Evolutionary conservation across 1,140 invertebrate genomes (phyloP), one percentile per base, ranked within the genome.

Genomic region (Maniola jurtina): DNA sequence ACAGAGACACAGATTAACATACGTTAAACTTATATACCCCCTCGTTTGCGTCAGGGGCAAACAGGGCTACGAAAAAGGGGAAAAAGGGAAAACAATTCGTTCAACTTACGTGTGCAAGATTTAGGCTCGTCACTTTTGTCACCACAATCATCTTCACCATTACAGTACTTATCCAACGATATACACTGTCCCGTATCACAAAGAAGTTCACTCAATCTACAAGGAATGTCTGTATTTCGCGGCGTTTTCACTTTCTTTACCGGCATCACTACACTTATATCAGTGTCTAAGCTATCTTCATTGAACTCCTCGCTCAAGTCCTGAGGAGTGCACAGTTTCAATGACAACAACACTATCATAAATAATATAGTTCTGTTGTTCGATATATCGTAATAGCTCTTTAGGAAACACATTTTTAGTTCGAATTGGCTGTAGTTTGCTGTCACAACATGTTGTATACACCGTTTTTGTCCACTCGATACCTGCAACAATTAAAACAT

Each of bases 71-170:
- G 5, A n/a, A 11, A 13, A 13, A n/a, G 42, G 6, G 13, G 5
- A 16, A 5, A 16, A 16, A 9, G 8, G 1, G 6, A 25, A 16
- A 16, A 16, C 7, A 52, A 64, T 16, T 59, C 15, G 25, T 9
- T 6, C n/a, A 61, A 95, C 95, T 95, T 92, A 96, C 96, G 95
- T 72, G 95, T 93, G 84, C 95, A 97, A 77, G 94, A 93, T 80
- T 92, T 92, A 0, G 94, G 94, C 84, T 97, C 96, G 81, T 96
- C 95, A 59, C 94, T 95, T 75, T 95, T 94, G 84, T 96, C 95
- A 3, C 93, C 92, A 79, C 96, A 97, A 84, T 97, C 95, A 74
- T 95, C 93, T 64, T 94, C 92, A 6, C 95, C 95, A 81, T 97
- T 95, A 84, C 96, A 96, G 86, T 93, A 96, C 73, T 94, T 94